Evolutionary conservation across 2,113 vertebrate species (phyloP).

Genomic region (Amphiprion percula): DNA sequence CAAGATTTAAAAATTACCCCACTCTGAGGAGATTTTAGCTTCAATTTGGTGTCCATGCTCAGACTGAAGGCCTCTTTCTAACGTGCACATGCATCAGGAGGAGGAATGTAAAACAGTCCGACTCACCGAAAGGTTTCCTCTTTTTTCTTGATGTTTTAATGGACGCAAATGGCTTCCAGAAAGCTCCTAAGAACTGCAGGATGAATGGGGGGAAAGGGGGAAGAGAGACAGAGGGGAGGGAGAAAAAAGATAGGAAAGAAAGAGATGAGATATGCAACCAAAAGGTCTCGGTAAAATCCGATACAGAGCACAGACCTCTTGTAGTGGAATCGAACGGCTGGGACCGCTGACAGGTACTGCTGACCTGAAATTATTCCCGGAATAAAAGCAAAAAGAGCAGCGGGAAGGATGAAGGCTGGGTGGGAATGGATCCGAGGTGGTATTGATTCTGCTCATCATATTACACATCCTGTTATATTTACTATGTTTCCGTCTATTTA

Average conservation of each 20-base stretch:
- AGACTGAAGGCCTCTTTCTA: neutral
- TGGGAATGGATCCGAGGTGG: constrained; percentile 32
- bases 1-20: too few relatives aligned
- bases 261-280: constrained; percentile 68
- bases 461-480: constrained; percentile 62
- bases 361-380: constrained; percentile 71
- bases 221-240: neutral
- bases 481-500: neutral
- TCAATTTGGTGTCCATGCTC: neutral
- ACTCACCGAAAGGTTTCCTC: constrained; percentile 85
- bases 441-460: constrained; percentile 73
- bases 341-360: constrained; percentile 61
- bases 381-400: constrained; percentile 55
- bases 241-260: neutral
- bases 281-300: constrained; percentile 73
- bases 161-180: constrained; percentile 73
- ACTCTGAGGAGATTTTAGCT: neutral
- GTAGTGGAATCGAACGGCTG: constrained; percentile 66
- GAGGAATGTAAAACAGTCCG: constrained; percentile 12
- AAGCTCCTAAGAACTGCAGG: constrained; percentile 77
- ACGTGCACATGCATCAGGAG: neutral
- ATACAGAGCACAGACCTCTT: constrained; percentile 66
- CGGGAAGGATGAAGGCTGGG: constrained; percentile 23
- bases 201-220: neutral
- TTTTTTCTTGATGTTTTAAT: constrained; percentile 77